Evolutionary conservation across 2,113 vertebrate genomes (phyloP).

Genomic region (Elachura formosa): DNA sequence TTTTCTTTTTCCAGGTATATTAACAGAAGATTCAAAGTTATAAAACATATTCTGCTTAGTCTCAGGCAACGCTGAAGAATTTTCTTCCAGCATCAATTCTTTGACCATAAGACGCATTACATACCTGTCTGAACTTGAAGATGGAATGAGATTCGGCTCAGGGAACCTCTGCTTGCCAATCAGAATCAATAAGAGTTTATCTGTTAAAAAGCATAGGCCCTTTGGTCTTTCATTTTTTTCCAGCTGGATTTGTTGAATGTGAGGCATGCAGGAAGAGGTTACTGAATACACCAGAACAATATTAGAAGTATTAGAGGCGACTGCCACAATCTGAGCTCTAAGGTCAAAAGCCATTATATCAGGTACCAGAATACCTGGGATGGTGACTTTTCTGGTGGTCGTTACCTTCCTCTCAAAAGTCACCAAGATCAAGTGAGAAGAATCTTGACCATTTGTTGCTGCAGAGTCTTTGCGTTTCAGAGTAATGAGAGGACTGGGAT

Average conservation of each 20-base stretch:
- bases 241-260: conserved; percentile 86
- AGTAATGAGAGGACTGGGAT: conserved; percentile 81
- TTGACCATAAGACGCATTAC: conserved; percentile 76
- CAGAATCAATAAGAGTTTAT: conserved; percentile 82
- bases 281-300: conserved; percentile 85
- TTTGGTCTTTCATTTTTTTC: conserved; percentile 85
- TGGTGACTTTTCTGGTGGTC: conserved; percentile 84
- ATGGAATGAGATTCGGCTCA: conserved; percentile 78
- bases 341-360: conserved; percentile 86
- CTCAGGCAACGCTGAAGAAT: conserved; percentile 36
- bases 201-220: conserved; percentile 83
- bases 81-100: conserved; percentile 77
- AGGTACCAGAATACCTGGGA: conserved; percentile 87
- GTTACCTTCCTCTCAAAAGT: conserved; percentile 88
- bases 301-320: conserved; percentile 86
- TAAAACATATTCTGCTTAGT: conserved; percentile 22
- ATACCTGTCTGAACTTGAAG: conserved; percentile 86
- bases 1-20: conserved; percentile 75
- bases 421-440: conserved; percentile 85
- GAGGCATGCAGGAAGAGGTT: conserved; percentile 83
- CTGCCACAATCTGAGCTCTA: conserved; percentile 77
- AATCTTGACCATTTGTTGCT: conserved; percentile 80
- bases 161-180: conserved; percentile 83
- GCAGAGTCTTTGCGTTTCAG: conserved; percentile 75
- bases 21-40: conserved; percentile 60